phyloP scores from a whole-genome alignment of 2,113 vertebrate species.

The Propithecus coquereli region DNA sequence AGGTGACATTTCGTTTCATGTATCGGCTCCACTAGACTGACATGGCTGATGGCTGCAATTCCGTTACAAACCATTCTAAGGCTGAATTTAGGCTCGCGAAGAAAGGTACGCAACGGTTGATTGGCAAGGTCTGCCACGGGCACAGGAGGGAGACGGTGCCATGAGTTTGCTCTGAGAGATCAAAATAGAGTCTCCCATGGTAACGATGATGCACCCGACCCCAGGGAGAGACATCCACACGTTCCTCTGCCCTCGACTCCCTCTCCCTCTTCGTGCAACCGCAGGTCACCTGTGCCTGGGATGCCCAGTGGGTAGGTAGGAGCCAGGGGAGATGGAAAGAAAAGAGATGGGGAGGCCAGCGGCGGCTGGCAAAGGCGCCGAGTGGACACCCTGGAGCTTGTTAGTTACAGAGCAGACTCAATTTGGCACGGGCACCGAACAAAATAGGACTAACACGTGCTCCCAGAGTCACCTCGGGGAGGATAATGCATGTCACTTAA shows the following conservation, averaged over 20 bases:
- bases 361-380: background rate
- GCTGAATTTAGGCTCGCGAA: background rate
- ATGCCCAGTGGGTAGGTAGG: background rate
- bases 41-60: background rate
- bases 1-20: background rate
- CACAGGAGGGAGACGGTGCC: background rate
- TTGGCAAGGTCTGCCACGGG: background rate
- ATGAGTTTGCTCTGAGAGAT: background rate
- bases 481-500: accelerated
- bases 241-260: background rate
- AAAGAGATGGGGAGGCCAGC: accelerated
- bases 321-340: background rate
- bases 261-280: background rate
- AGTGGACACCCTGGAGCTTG: background rate
- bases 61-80: background rate
- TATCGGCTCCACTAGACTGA: accelerated
- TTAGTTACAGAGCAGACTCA: background rate
- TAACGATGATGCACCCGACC: background rate
- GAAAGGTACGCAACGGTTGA: background rate
- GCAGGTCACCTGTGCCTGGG: background rate
- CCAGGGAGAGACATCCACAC: background rate
- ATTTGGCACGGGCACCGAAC: background rate
- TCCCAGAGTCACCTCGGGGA: background rate
- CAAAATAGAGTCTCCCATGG: background rate
- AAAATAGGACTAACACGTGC: background rate